Percentiles rank a stretch among this genome's conserved stretches.
phyloP scores from a whole-genome alignment of 37 sponge, comb jelly and placozoan genomes.

The Chondrilla cf. caribensis region DNA sequence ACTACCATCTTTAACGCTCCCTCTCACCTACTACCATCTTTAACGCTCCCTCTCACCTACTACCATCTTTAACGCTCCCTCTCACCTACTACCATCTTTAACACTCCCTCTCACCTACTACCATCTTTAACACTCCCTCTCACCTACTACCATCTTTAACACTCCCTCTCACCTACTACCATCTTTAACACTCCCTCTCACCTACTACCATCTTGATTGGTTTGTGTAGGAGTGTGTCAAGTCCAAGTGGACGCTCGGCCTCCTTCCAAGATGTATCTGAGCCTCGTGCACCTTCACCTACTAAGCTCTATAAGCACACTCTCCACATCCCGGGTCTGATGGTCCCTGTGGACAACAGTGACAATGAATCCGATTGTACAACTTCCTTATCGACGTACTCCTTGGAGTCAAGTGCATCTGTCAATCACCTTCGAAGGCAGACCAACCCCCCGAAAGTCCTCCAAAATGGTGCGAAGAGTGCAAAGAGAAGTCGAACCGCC shows the following conservation, averaged over 20 bases:
- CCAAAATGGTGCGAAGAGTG: conserved; percentile 12
- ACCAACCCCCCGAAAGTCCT: neutral
- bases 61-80: too few species aligned
- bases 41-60: too few species aligned
- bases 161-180: too few species aligned
- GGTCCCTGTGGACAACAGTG: conserved; percentile 25
- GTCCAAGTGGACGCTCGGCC: neutral
- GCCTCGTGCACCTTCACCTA: conserved; percentile 2
- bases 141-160: too few species aligned
- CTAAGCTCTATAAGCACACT: neutral
- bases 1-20: too few species aligned
- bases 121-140: too few species aligned
- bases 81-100: too few species aligned
- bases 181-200: too few species aligned
- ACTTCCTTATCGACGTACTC: conserved; percentile 9
- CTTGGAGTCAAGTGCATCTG: neutral
- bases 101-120: too few species aligned
- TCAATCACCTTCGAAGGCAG: neutral
- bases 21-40: too few species aligned
- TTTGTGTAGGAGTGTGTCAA: neutral
- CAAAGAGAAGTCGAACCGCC: neutral
- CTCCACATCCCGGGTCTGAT: conserved; percentile 18
- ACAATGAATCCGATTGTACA: conserved; percentile 14
- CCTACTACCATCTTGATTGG: too few species aligned
- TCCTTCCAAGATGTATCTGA: conserved; percentile 4